Evolutionary conservation across 2,797 vertebrate genomes (phyloP), one percentile per base, ranked within the genome.

Genomic region (Neostethus bicornis): DNA sequence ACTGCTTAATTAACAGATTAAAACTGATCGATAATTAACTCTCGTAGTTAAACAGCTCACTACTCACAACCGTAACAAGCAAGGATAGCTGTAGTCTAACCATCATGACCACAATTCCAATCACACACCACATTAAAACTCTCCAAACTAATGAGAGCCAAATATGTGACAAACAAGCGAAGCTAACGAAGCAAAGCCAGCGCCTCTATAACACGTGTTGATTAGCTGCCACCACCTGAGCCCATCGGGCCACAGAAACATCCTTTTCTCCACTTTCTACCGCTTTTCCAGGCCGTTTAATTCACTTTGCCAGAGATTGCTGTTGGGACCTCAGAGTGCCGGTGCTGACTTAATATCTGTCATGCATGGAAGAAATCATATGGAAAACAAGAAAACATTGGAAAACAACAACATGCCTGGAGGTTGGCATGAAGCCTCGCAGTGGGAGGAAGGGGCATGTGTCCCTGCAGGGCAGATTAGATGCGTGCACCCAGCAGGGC

Each of bases 321-420:
- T 85, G 81, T 85, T 77, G 21, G 59, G 73, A 80, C 77, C 77
- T 69, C 34, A 0, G 60, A 73, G 63, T 67, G 57, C 61, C 52
- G 39, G 62, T 84, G 78, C 84, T 80, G 77, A 90, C 87, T 87
- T 85, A 81, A 90, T 87, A 87, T 90, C 83, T 79, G 64, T 71
- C 69, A 63, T 45, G 67, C 75, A 73, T 72, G 64, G 38, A 55
- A 48, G 47, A 55, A 61, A 61, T 62, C 47, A 50, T 43, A 23
- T 39, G 11, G 4, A 2, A 19, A 2, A 20, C 5, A 20, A 19
- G 14, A 20, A 19, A 63, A 74, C 75, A 73, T 61, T 25, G 13
- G 66, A 55, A 73, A 75, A 71, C 69, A 83, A 81, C 66, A 84
- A 70, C 72, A 75, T 66, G 79, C 83, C 79, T 78, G 45, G 41